A percentile compares a stretch with the other conserved stretches of the same genome.
phyloP scores from a whole-genome alignment of 2,113 vertebrate species.

The Empidonax alnorum region DNA sequence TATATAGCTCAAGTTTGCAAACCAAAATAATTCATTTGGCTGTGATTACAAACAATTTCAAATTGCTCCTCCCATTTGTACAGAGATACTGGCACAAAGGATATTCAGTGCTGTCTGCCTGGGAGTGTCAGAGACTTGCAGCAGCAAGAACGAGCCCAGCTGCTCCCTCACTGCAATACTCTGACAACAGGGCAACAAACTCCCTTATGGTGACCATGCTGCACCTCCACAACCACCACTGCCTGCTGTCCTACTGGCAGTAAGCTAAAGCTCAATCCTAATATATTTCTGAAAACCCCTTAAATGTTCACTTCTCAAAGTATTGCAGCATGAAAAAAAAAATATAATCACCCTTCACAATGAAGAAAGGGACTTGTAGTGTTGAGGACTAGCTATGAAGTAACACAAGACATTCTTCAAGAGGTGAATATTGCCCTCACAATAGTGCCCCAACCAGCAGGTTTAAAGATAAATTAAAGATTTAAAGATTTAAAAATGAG shows the following conservation, averaged over 20 bases:
- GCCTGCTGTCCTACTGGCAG: neutral
- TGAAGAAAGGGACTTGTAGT: neutral
- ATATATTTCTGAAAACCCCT: neutral
- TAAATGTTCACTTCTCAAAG: neutral
- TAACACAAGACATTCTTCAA: neutral
- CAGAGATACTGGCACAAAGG: neutral
- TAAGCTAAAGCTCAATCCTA: neutral
- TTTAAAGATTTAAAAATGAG: neutral
- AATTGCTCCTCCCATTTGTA: neutral
- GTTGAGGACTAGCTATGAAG: neutral
- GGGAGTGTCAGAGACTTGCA: neutral
- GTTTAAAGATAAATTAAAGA: neutral
- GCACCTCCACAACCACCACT: neutral
- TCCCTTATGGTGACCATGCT: too few species aligned
- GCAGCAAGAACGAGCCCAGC: neutral
- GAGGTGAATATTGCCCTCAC: neutral
- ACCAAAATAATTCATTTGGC: neutral
- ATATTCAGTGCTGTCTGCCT: neutral
- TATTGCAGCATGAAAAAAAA: neutral
- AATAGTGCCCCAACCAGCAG: neutral
- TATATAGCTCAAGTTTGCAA: neutral
- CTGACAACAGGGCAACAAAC: too few species aligned
- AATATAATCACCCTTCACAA: neutral
- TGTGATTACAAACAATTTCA: neutral
- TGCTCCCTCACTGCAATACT: fast-evolving